A percentile compares a stretch with the other conserved stretches of the same genome.
These are phyloP conservation scores for Arenaria interpres DNA, from an alignment of 2,113 vertebrate species.

Conservation along the genomic window DNA sequence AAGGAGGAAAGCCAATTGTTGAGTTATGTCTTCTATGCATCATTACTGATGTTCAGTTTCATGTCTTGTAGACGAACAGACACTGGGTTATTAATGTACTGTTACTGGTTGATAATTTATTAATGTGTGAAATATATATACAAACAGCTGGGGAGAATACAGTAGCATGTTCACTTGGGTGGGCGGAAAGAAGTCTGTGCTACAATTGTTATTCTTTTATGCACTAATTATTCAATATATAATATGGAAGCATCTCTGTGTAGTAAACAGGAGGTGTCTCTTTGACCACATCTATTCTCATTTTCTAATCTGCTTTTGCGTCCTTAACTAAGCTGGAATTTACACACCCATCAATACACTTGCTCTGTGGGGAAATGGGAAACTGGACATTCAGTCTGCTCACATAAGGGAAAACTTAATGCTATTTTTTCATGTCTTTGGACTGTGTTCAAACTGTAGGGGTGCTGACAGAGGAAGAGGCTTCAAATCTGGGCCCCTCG, in stretches of 20 bases:
- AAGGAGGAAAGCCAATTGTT: neutral
- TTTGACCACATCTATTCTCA: neutral
- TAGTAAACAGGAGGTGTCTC: neutral
- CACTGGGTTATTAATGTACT: neutral
- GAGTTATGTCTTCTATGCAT: neutral
- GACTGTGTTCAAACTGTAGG: neutral
- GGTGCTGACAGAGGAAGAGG: neutral
- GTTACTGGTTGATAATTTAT: neutral
- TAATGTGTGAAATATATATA: neutral
- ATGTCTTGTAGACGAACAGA: neutral
- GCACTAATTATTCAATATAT: neutral
- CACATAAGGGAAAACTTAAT: neutral
- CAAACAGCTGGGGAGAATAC: neutral
- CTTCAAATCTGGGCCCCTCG: neutral
- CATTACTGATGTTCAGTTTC: neutral
- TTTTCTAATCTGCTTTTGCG: neutral
- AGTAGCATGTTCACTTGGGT: neutral
- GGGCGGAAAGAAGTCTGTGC: neutral
- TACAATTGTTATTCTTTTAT: neutral
- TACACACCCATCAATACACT: neutral
- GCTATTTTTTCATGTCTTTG: accelerated
- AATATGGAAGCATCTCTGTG: neutral
- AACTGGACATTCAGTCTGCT: neutral
- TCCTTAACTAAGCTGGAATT: neutral
- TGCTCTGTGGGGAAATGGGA: neutral